Evolutionary conservation across 1,140 invertebrate species (phyloP).

Genomic region (Belonocnema kinseyi): DNA sequence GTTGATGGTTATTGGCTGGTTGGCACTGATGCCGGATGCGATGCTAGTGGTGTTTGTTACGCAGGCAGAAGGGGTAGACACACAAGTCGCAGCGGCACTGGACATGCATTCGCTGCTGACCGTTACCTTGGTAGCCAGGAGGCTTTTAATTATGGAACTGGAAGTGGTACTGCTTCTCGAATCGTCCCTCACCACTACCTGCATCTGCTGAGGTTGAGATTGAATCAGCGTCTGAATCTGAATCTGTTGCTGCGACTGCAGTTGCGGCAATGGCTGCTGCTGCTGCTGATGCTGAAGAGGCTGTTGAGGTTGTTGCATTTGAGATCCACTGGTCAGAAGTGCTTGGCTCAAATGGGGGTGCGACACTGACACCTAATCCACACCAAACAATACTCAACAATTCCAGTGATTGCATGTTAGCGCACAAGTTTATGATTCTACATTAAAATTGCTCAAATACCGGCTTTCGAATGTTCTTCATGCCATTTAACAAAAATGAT

Average conservation of each 20-base stretch:
- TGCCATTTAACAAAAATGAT: too few relatives aligned
- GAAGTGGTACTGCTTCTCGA: constrained; percentile 67
- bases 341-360: constrained; percentile 81
- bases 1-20: constrained; percentile 75
- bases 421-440: neutral
- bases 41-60: constrained; percentile 76
- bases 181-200: constrained; percentile 71
- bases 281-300: constrained; percentile 48
- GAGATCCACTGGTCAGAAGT: constrained; percentile 75
- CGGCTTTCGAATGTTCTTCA: too few relatives aligned
- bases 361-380: constrained; percentile 76
- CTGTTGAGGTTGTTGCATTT: constrained; percentile 57
- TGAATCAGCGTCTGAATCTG: constrained; percentile 32
- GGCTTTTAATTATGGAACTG: constrained; percentile 88
- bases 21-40: constrained; percentile 76
- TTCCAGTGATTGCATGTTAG: constrained; percentile 21
- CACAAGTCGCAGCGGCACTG: constrained; percentile 73
- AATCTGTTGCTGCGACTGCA: constrained; percentile 50
- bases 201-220: constrained; percentile 57
- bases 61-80: constrained; percentile 74
- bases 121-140: constrained; percentile 90
- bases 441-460: too few relatives aligned
- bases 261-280: constrained; percentile 44
- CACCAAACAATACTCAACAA: constrained; percentile 45
- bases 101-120: constrained; percentile 78